Conservation (phyloP, 2,888 invertebrate species). For the Acrocyrtus sp. region DNA sequence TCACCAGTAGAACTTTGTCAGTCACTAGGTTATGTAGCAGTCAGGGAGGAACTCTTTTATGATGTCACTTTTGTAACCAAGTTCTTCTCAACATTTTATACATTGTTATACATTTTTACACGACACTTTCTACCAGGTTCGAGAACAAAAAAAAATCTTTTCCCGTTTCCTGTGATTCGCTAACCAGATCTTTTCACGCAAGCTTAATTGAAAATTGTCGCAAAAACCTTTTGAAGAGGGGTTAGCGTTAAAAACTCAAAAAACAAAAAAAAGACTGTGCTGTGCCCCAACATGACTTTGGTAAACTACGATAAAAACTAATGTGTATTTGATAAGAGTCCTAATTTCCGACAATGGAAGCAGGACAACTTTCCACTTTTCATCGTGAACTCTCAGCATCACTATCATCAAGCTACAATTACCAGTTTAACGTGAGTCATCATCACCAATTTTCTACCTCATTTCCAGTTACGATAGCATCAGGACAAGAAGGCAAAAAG, state of each 20-base stretch:
- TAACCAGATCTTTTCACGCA: too few species aligned
- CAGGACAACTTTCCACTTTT: not conserved
- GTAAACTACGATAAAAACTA: not conserved
- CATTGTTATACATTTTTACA: conserved; percentile 45
- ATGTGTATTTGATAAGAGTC: too few species aligned
- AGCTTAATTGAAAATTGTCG: not conserved
- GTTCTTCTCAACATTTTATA: conserved; percentile 25
- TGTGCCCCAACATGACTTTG: not conserved
- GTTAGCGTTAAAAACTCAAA: too few species aligned
- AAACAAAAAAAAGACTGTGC: not conserved
- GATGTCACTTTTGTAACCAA: not conserved
- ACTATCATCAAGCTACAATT: too few species aligned
- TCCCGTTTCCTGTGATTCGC: not conserved
- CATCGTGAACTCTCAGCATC: too few species aligned
- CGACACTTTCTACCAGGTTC: not conserved
- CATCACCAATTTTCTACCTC: conserved; percentile 31
- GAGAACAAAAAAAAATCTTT: not conserved
- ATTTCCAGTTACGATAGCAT: conserved; percentile 16
- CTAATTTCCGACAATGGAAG: not conserved
- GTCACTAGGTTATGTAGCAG: conserved; percentile 6
- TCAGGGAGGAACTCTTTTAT: not conserved
- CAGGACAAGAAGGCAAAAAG: conserved; percentile 3
- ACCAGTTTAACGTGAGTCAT: not conserved
- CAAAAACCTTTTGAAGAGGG: too few species aligned
- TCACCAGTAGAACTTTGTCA: not conserved